Evolutionary conservation across 2,797 vertebrate species (phyloP), one percentile per base, ranked within the genome.

Genomic region (Tympanoctomys barrerae): DNA sequence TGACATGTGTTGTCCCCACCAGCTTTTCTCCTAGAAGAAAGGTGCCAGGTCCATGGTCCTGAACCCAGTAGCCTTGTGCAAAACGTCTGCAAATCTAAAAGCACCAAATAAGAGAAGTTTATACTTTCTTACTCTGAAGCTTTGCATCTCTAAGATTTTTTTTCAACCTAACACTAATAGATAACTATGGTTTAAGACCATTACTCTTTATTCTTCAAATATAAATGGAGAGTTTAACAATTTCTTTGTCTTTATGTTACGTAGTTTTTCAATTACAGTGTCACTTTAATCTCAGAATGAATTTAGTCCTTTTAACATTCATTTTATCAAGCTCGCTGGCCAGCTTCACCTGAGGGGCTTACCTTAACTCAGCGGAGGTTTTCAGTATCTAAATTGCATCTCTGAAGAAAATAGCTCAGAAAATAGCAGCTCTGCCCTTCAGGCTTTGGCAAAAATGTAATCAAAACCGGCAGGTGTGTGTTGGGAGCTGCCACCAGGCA

Each of bases 241-340:
- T 39, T 70, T 22, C 54, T 78, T 81, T 77, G 52, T 78, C 66
- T 94, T 77, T 7, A 84, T 46, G 77, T 71, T 49, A 7, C 78
- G 73, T 26, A 24, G n/a, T n/a, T 62, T 87, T 89, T 52, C 46
- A 54, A 19, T 42, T 82, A 87, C 14, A 79, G 7, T 77, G 42
- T 64, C 92, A 64, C n/a, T 77, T 94, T 66, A 61, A 89, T 83
- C 42, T 86, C 68, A 62, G 36, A 90, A 86, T 79, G 52, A 95
- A 82, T 39, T 79, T 79, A 61, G 36, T 31, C 24, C 66, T 90
- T 86, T 62, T 39, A 90, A 92, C 95, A 94, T 78, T 68, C 87
- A 80, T 28, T 90, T 88, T 87, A 66, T 61, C 42, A 87, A 54
- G 11, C 36, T 77, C 36, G n/a, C 64, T 22, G 52, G 24, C 49